Base-by-base conservation (phyloP, 2,113 vertebrate genomes). In the Pyrgilauda ruficollis region DNA sequence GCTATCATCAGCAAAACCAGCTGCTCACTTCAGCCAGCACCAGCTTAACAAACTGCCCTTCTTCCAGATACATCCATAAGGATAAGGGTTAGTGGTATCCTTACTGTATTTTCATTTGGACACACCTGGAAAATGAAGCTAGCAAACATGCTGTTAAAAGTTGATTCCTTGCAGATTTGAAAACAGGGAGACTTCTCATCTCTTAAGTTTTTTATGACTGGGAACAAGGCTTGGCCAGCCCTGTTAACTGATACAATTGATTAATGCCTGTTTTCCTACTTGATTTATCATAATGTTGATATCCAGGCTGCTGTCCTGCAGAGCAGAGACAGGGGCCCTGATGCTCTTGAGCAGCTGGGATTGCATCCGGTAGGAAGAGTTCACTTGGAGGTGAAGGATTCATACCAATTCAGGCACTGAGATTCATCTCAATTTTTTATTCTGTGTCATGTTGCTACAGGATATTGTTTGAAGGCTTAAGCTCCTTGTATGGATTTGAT, bases 231-330 rank as follows among this genome's bases (percentile, higher is more conserved):
- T 84, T 92, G 75, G 59, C 56, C 90, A 63, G 13, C 33, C 84
- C 43, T 59, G 35, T 66, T 93, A 74, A 52, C 72, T 81, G 52
- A 67, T 86, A 56, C 55, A 84, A 78, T 75, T 68, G 89, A 89
- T 90, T 92, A 96, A 92, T 92, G 93, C 43, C 89, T 77, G 52
- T 64, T 92, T 96, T 94, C 80, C 86, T 89, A 43, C 44, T 89
- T 92, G 95, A 93, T 96, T 95, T 95, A 92, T 92, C 76, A 63
- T 75, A 56, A 93, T 64, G 76, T 93, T 92, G 93, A 93, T 95
- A 96, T 75, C 56, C 81, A 91, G 84, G 37, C 91, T 94, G 91
- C 93, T 73, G 84, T 94, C 70, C 94, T 91, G 89, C 82, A 87
- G 91, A 83, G 87, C 70, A 87, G 77, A 91, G 66, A 24, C 62